phyloP scores from a whole-genome alignment of 2,797 vertebrate species.

The Toxotes lorentzi region DNA sequence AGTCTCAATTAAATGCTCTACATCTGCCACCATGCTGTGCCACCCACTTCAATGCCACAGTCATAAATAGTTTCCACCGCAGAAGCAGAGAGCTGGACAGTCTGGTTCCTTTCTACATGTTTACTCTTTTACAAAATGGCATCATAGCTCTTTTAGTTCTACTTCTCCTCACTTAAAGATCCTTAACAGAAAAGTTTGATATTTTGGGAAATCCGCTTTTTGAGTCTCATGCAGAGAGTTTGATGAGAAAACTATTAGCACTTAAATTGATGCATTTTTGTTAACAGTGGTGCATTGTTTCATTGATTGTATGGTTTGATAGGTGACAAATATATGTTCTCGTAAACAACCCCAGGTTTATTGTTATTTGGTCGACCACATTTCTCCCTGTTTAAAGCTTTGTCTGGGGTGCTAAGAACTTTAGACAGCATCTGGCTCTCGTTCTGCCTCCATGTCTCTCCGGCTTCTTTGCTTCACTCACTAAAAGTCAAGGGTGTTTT shows the following conservation, averaged over 20 bases:
- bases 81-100: slow-evolving; percentile 38
- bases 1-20: slow-evolving; percentile 65
- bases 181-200: not conserved
- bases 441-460: slow-evolving; percentile 11
- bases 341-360: slow-evolving; percentile 1
- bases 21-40: slow-evolving; percentile 71
- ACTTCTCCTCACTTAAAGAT: not conserved
- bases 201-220: not conserved
- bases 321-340: slow-evolving; percentile 2
- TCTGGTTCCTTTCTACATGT: slow-evolving; percentile 32
- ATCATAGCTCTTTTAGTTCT: not conserved
- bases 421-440: slow-evolving; percentile 1
- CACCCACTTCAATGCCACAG: slow-evolving; percentile 69
- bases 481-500: slow-evolving; percentile 58
- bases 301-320: not conserved
- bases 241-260: not conserved
- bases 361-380: not conserved
- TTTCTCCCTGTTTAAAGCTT: slow-evolving; percentile 11
- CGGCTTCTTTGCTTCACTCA: slow-evolving; percentile 3
- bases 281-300: not conserved
- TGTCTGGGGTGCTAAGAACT: slow-evolving; percentile 5
- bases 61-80: slow-evolving; percentile 58
- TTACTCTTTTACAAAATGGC: not conserved
- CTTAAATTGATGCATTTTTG: too few species aligned
- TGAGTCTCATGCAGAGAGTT: not conserved